Base-by-base conservation (phyloP, 2,888 invertebrate species). In the Merodon equestris region DNA sequence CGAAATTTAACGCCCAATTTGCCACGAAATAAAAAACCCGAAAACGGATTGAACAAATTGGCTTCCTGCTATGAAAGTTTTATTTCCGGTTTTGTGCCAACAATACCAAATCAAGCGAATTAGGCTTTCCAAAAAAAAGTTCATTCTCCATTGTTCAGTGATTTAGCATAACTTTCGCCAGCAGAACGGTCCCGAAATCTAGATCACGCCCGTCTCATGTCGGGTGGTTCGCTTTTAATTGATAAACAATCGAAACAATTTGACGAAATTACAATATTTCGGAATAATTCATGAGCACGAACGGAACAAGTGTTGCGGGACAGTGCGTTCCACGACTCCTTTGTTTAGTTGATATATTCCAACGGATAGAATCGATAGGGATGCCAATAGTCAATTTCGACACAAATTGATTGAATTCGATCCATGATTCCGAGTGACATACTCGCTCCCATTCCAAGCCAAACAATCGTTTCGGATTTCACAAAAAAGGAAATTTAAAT, bases 241-340 rank as follows among this genome's bases (percentile, higher is more conserved):
- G 77, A 58, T 73, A 68, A 47, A 61, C 27, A 77, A 77, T 73
- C 67, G 67, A 66, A 72, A 72, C 77, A 73, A 57, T 67, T 77
- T 57, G 67, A 50, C 67, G 61, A 73, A 77, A 63, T 42, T 40
- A 67, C 73, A 73, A 72, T 73, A 77, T 57, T 67, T 57, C 18
- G 40, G 57, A 77, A 77, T 77, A 72, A 77, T 77, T 77, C 57
- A 77, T 67, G 67, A 73, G 57, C 42, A 17, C 48, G 18, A 38
- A 38, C 12, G 48, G n/a, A 14, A 53, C 13, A 9, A 34, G 17
- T 38, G n/a, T 19, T 12, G 17, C 1, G 36, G 14, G 0, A 9
- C n/a, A 9, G 1, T 27, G 14, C 14, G 14, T 45, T 15, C 4
- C 14, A 9, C 9, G 1, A 42, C 5, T 1, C 13, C 1, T 9